Evolutionary conservation across 2,113 vertebrate genomes (phyloP).

Genomic region (Solenodon paradoxus): DNA sequence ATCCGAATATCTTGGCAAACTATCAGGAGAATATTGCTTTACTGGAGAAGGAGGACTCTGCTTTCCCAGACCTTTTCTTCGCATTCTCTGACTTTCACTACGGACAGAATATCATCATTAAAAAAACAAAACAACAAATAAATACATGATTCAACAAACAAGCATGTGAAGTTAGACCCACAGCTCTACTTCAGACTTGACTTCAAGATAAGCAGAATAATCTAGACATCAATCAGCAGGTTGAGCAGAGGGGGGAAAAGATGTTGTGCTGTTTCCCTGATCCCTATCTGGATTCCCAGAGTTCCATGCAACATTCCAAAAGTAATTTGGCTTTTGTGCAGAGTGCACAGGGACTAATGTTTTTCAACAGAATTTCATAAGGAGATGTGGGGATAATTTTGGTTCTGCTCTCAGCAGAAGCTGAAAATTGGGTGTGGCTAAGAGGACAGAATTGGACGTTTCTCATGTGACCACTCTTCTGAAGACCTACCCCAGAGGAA

Average conservation of each 20-base stretch:
- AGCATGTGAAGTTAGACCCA: neutral
- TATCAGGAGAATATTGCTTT: neutral
- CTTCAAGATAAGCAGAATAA: neutral
- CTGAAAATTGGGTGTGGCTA: neutral
- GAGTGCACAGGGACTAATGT: neutral
- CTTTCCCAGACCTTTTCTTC: neutral
- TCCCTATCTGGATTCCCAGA: constrained; percentile 45
- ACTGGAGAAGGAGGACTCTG: neutral
- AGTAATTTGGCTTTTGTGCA: constrained; percentile 52
- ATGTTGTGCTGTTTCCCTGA: neutral
- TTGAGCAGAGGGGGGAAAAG: neutral
- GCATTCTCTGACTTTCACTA: neutral
- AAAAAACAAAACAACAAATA: neutral
- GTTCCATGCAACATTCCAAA: constrained; percentile 48
- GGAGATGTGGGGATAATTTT: neutral
- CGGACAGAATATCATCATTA: neutral
- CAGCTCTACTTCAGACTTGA: neutral
- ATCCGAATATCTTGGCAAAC: neutral
- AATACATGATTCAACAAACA: neutral
- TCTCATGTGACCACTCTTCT: neutral
- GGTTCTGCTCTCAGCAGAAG: neutral
- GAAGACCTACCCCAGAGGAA: neutral
- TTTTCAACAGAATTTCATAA: constrained; percentile 62
- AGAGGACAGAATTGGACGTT: neutral
- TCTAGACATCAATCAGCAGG: constrained; percentile 28